phyloP scores from a whole-genome alignment of 2,113 vertebrate genomes.

The Aptenodytes forsteri region DNA sequence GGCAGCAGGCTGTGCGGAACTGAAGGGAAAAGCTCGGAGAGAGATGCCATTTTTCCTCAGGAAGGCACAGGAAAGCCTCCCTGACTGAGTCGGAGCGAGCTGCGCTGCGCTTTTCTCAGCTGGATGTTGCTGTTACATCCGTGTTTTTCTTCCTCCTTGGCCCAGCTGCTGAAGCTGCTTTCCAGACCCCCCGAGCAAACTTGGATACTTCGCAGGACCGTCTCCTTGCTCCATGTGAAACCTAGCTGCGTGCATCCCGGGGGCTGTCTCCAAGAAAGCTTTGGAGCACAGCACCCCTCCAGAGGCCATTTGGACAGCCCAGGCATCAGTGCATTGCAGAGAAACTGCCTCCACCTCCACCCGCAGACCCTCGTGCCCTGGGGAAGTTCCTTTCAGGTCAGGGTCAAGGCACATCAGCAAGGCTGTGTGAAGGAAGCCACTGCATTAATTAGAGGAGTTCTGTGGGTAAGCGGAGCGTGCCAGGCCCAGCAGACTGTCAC shows the following conservation, averaged over 20 bases:
- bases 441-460: not conserved
- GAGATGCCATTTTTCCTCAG: not conserved
- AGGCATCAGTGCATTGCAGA: accelerated
- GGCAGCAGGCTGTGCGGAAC: not conserved
- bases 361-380: not conserved
- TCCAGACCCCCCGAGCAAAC: not conserved
- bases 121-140: not conserved
- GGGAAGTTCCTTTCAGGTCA: not conserved
- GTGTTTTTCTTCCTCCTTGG: not conserved
- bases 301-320: not conserved
- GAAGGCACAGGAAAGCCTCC: not conserved
- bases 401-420: not conserved
- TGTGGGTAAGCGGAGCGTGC: not conserved
- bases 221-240: not conserved
- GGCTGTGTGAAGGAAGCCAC: not conserved
- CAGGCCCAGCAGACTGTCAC: not conserved
- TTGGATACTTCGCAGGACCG: not conserved
- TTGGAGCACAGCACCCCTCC: not conserved
- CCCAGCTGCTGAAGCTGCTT: not conserved
- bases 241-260: not conserved
- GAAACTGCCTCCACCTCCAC: not conserved
- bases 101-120: not conserved
- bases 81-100: not conserved
- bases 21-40: not conserved
- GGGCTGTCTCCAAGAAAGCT: not conserved